These are phyloP conservation scores for Antennarius striatus DNA, from an alignment of 2,113 vertebrate genomes.

Conservation along the genomic window DNA sequence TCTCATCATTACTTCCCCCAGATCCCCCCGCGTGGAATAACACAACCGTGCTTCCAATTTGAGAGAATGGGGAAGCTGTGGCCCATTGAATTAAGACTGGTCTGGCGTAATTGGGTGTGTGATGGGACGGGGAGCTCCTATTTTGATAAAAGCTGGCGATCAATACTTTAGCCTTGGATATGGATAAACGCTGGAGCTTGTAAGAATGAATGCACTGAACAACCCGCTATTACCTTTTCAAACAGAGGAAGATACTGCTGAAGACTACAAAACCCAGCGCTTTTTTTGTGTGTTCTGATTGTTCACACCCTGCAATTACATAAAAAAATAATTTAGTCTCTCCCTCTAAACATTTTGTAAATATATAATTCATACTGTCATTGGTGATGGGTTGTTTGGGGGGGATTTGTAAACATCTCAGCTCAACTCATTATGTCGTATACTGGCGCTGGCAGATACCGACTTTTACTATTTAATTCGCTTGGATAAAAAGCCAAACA, in stretches of 20 bases:
- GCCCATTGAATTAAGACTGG: constrained; percentile 57
- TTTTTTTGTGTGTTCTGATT: constrained; percentile 45
- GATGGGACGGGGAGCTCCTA: constrained; percentile 42
- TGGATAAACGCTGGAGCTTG: constrained; percentile 43
- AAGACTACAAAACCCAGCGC: constrained; percentile 18
- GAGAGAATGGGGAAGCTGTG: constrained; percentile 39
- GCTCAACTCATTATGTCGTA: constrained; percentile 67
- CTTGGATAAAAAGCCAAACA: constrained; percentile 25
- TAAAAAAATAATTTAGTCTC: constrained; percentile 50
- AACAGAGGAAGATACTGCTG: constrained; percentile 45
- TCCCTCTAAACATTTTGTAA: constrained; percentile 63
- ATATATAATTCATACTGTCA: constrained; percentile 62
- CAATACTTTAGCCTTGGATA: constrained; percentile 56
- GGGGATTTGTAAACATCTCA: constrained; percentile 70
- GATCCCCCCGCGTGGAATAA: constrained; percentile 40
- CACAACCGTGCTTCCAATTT: constrained; percentile 39
- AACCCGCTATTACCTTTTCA: constrained; percentile 49
- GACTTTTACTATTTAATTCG: constrained; percentile 55
- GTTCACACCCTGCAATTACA: constrained; percentile 59
- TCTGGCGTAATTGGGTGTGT: constrained; percentile 59
- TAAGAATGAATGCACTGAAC: constrained; percentile 48
- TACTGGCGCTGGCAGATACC: constrained; percentile 47
- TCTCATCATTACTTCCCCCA: constrained; percentile 53
- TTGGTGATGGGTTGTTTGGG: constrained; percentile 65
- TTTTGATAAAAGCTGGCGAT: constrained; percentile 52